phyloP scores from a whole-genome alignment of 1,140 invertebrate genomes.

The Heliconius nattereri region DNA sequence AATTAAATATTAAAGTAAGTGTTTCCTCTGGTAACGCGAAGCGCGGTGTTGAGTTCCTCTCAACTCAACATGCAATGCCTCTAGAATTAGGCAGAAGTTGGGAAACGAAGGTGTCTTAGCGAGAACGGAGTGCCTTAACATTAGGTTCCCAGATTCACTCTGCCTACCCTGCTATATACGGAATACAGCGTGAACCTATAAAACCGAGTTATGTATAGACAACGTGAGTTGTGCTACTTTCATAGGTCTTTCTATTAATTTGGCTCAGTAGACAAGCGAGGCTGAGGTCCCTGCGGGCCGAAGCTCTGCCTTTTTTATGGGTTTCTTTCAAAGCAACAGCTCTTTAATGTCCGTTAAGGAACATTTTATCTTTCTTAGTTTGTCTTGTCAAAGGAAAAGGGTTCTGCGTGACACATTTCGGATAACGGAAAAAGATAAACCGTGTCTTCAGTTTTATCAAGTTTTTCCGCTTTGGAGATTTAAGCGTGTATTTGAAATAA shows the following conservation, averaged over 20 bases:
- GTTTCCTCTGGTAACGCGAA: too few relatives aligned
- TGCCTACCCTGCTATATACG: too few relatives aligned
- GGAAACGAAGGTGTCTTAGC: too few relatives aligned
- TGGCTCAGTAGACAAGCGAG: slow-evolving; percentile 51
- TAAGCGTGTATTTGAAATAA: slow-evolving; percentile 37
- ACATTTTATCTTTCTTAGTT: slow-evolving; percentile 78
- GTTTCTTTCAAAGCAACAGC: slow-evolving; percentile 65
- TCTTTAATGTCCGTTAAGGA: slow-evolving; percentile 77
- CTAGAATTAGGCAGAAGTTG: too few relatives aligned
- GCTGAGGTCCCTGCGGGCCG: slow-evolving; percentile 51
- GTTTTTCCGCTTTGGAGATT: slow-evolving; percentile 58
- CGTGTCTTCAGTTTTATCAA: slow-evolving; percentile 60
- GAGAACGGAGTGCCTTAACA: too few relatives aligned
- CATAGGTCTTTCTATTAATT: slow-evolving; percentile 65
- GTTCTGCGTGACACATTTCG: slow-evolving; percentile 69
- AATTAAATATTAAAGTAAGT: not conserved
- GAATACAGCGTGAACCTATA: not conserved
- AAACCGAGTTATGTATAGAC: not conserved
- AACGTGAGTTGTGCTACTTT: slow-evolving; percentile 31
- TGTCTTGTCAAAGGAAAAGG: slow-evolving; percentile 72
- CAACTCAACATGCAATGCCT: too few relatives aligned
- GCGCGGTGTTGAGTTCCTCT: too few relatives aligned
- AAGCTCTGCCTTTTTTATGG: slow-evolving; percentile 67
- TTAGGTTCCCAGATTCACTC: too few relatives aligned
- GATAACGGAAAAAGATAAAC: slow-evolving; percentile 71